Base-by-base conservation (phyloP, 2,797 vertebrate species). In the Spheniscus humboldti region DNA sequence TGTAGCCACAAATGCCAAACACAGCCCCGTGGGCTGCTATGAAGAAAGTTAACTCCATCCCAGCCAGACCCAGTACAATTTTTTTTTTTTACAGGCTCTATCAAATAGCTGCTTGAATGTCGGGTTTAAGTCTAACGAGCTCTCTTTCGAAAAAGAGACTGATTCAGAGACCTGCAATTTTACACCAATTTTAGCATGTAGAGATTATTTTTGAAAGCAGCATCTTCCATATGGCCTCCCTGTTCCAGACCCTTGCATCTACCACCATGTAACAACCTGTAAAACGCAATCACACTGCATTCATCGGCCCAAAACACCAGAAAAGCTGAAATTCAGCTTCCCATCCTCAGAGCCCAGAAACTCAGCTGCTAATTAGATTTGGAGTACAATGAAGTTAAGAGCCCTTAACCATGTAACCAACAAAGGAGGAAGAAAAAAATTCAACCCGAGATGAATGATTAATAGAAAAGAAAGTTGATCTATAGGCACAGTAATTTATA, bases 401-500 rank as follows among this genome's bases (percentile, higher is more conserved):
- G 77, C 41, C 85, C 56, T 96, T 75, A 53, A 92, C 89, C 85
- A 92, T 66, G 37, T 43, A 80, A 90, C 33, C 72, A 78, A 67
- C 63, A 69, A 89, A 87, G 74, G 10, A 79, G 14, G 18, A 43
- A 75, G 31, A n/a, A 35, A 59, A 63, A 89, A 90, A 7, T 2
- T 39, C 82, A 48, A 81, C 83, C 62, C 13, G 66, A 92, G 66
- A 47, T 18, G 75, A 79, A 79, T 41, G 80, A 96, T 81, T 86
- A 96, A 59, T 9, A 95, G 56, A 63, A 92, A 93, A 94, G 86
- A 59, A 73, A 90, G 69, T 1, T 64, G 86, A 31, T 93, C 83
- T 91, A 88, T 71, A 64, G 48, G 86, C 55, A 57, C 48, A 84
- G 93, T 30, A 41, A 83, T 53, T 76, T 86, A 22, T 82, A 94